A percentile compares a stretch with the other conserved stretches of the same genome.
phyloP scores from a whole-genome alignment of 2,797 vertebrate genomes.

The Momotus momota region DNA sequence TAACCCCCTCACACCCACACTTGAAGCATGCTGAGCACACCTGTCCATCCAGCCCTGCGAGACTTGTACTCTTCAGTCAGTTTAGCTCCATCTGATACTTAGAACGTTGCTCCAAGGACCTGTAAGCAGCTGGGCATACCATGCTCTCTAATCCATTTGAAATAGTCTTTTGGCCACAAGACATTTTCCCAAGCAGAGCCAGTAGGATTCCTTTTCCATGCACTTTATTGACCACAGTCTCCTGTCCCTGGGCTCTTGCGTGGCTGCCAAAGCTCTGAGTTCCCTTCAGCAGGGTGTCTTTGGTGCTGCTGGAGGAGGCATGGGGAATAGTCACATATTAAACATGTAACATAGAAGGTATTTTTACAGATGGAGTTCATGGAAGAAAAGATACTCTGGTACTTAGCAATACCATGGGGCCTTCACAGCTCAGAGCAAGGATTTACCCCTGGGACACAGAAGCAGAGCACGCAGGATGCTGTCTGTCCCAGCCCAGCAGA shows the following conservation, averaged over 20 bases:
- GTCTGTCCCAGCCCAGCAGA: neutral
- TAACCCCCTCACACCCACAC: fast-evolving
- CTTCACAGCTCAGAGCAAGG: neutral
- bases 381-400: neutral
- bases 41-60: neutral
- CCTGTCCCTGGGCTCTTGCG: neutral
- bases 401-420: neutral
- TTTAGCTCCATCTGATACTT: neutral
- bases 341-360: neutral
- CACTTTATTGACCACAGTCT: neutral
- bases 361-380: neutral
- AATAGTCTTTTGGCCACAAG: neutral
- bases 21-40: fast-evolving
- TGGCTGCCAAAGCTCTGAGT: neutral
- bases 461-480: neutral
- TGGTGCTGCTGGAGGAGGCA: neutral
- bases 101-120: neutral
- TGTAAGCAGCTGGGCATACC: neutral
- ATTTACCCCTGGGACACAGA: neutral
- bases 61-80: neutral
- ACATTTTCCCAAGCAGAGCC: neutral
- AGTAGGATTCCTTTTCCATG: neutral
- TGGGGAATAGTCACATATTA: neutral
- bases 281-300: neutral
- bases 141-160: neutral